A percentile compares a stretch with the other conserved stretches of the same genome.
Conservation (phyloP, 2,113 vertebrate species). For the Atrichornis clamosus region DNA sequence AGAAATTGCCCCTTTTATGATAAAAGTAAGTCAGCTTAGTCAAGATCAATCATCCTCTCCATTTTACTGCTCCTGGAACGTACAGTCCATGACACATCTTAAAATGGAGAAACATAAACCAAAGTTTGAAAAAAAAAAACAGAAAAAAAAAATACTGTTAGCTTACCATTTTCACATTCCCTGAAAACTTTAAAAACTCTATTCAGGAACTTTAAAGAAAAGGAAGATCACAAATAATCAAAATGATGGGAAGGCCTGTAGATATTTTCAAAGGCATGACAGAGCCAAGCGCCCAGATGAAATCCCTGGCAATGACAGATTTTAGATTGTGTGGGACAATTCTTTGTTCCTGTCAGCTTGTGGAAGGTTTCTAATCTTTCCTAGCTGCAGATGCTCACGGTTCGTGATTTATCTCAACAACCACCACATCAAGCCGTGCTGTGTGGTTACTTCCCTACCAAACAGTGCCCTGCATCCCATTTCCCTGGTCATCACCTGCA, state of each 20-base stretch:
- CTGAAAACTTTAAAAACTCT: background rate
- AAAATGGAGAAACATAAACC: background rate
- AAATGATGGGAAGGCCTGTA: constrained; percentile 12
- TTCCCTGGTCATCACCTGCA: background rate
- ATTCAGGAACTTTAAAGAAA: constrained; percentile 25
- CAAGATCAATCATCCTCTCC: background rate
- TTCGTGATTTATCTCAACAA: background rate
- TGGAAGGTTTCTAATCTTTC: background rate
- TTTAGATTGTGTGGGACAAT: background rate
- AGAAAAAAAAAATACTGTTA: background rate
- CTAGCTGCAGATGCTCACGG: background rate
- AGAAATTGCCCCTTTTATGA: constrained; percentile 11
- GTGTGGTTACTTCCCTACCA: background rate
- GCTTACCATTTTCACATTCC: constrained; percentile 1
- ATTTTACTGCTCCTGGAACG: background rate
- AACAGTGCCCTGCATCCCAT: background rate
- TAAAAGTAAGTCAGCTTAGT: constrained; percentile 5
- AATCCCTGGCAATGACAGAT: background rate
- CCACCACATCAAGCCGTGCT: accelerated
- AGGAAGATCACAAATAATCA: constrained; percentile 19
- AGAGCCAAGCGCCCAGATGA: background rate
- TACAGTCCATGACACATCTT: background rate
- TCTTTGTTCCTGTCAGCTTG: background rate
- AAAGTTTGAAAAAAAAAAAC: background rate
- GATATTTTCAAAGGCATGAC: background rate